Percentiles rank a stretch among this genome's conserved stretches.
Evolutionary conservation across 2,797 vertebrate genomes (phyloP).

Genomic region (Ptychobarbus kaznakovi): DNA sequence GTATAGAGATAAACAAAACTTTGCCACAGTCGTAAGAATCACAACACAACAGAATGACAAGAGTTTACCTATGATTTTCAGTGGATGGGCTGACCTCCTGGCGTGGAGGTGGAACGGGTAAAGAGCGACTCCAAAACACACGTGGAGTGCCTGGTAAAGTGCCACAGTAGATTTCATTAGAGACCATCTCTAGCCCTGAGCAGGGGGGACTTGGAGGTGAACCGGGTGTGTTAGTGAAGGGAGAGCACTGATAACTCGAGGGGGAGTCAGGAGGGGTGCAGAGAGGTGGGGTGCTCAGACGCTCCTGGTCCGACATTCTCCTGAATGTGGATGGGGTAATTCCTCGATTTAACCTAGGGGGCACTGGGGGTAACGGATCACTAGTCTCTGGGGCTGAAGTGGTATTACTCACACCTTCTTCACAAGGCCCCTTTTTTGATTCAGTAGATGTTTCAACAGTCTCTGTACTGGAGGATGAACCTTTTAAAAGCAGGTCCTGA

Average conservation of each 20-base stretch:
- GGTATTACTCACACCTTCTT: constrained; percentile 56
- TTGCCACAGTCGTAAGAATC: background rate
- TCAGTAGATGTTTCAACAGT: constrained; percentile 42
- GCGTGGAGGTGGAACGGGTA: constrained; percentile 65
- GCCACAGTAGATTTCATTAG: constrained; percentile 90
- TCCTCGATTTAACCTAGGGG: constrained; percentile 72
- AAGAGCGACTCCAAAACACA: constrained; percentile 59
- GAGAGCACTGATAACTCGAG: constrained; percentile 62
- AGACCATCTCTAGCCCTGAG: constrained; percentile 84
- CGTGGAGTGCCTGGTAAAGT: constrained; percentile 68
- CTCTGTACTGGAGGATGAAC: constrained; percentile 65
- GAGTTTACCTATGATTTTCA: constrained; percentile 77
- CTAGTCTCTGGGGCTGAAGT: constrained; percentile 59
- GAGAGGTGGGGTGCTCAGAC: constrained; percentile 29
- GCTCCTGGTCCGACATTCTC: constrained; percentile 52
- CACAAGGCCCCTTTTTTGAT: constrained; percentile 35
- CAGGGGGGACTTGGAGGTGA: constrained; percentile 60
- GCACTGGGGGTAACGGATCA: constrained; percentile 69
- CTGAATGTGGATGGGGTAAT: constrained; percentile 47
- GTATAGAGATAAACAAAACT: background rate
- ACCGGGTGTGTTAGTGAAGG: constrained; percentile 58
- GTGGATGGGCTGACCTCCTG: constrained; percentile 64
- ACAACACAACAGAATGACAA: background rate
- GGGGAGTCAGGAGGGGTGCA: constrained; percentile 57
- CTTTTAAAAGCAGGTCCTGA: constrained; percentile 73